phyloP scores from a whole-genome alignment of 2,797 vertebrate species.

The Thunnus albacares region DNA sequence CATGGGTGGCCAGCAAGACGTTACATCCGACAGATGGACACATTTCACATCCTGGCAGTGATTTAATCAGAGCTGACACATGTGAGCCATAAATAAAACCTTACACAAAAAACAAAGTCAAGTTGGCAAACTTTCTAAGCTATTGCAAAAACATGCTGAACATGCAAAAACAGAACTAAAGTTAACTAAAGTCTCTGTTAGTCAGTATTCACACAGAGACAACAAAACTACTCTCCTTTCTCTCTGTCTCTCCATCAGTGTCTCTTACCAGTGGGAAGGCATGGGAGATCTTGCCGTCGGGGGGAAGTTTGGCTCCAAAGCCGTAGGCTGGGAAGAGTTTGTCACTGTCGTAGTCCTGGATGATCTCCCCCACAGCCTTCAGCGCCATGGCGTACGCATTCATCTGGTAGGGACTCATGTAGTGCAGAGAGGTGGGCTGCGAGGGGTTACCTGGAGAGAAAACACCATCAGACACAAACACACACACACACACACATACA shows the following conservation, averaged over 20 bases:
- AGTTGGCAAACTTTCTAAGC: slow-evolving; percentile 7
- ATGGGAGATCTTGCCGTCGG: slow-evolving; percentile 94
- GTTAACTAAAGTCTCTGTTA: not conserved
- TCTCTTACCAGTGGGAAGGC: slow-evolving; percentile 91
- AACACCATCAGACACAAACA: not conserved
- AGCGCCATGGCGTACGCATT: slow-evolving; percentile 94
- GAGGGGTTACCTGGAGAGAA: slow-evolving; percentile 88
- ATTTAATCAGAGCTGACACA: slow-evolving; percentile 14
- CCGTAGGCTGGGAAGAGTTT: slow-evolving; percentile 94
- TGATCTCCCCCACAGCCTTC: slow-evolving; percentile 94
- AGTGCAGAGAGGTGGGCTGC: slow-evolving; percentile 94
- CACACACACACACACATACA: slow-evolving; percentile 10
- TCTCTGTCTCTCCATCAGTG: not conserved
- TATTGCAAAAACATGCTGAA: not conserved
- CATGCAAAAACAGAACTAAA: not conserved
- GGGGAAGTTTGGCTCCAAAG: slow-evolving; percentile 94
- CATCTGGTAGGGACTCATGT: slow-evolving; percentile 94
- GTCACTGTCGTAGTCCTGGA: slow-evolving; percentile 96
- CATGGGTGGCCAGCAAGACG: slow-evolving; percentile 18
- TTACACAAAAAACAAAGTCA: not conserved
- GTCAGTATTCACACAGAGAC: not conserved
- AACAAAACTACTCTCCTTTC: not conserved
- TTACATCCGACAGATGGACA: slow-evolving; percentile 44
- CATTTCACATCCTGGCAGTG: slow-evolving; percentile 29
- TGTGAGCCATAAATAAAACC: slow-evolving; percentile 13